Base-by-base conservation (phyloP, 2,888 invertebrate species). In the Trilocha varians region DNA sequence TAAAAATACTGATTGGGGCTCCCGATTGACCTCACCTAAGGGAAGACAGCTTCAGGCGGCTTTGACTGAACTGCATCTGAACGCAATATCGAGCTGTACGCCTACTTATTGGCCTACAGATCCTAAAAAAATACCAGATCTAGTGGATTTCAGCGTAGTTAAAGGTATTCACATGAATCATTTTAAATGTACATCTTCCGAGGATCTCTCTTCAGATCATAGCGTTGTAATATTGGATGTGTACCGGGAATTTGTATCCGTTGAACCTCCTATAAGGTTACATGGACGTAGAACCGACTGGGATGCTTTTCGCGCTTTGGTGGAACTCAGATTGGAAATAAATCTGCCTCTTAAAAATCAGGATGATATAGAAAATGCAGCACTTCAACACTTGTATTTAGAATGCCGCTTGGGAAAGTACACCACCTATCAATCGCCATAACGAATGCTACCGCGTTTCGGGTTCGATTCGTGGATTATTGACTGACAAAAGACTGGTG, bases 21-120 rank as follows among this genome's bases (percentile, higher is more conserved):
- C 50, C 0, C 43, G 55, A 15, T 32, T 55, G 9, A 52, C 34
- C 3, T 39, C 13, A 6, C 32, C 53, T 1, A 43, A 45, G 25
- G 52, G 54, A 0, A 36, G 54, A 33, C 37, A 54, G 44, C 47
- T 46, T 3, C 8, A 13, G 3, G 13, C 14, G 32, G 35, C 41
- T 5, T 36, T 33, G 6, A 3, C 39, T 13, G 14, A 37, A 3
- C 9, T 34, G 2, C 39, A 34, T 1, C 25, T 44, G 3, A 25
- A 36, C 32, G 16, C 3, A 3, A 5, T 15, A 2, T 38, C 38
- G 13, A 17, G 34, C 13, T 32, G 41, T 1, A 47, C 51, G 38
- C 55, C 57, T 0, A 56, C 43, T 25, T 43, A 57, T 33, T 57
- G 55, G 52, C 53, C 50, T 1, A 43, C 51, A 0, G 56, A 55